Evolutionary conservation across 2,797 vertebrate genomes (phyloP), one percentile per base, ranked within the genome.

Genomic region (Tangara arthus): DNA sequence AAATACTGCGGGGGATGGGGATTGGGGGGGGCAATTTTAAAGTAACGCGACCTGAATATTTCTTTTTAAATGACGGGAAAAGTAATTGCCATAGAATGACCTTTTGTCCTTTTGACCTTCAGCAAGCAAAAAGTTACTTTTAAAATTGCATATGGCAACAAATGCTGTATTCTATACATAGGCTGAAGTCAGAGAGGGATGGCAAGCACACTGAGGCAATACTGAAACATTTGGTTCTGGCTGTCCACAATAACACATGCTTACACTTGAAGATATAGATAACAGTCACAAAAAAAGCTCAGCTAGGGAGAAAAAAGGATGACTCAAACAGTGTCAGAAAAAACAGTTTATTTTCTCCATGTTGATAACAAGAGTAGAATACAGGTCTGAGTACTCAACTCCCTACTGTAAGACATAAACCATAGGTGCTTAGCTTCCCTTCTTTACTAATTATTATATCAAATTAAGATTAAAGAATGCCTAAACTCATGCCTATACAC

Each of bases 61-160:
- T 64, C 20, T 83, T 84, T 87, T 72, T 42, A 87, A 95, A 76
- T 42, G 26, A 82, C 2, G 5, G 47, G 23, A 79, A 85, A 79
- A 96, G 35, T 94, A 90, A 94, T 85, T 94, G 71, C 46, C 12
- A 13, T 49, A 73, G 82, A 96, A 93, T 26, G 27, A 49, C 44
- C 80, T 87, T 79, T 59, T 81, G 64, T 90, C 81, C 66, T 78
- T 92, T 90, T 91, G 91, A 93, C 80, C 84, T 94, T 91, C 37
- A 72, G 88, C 55, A 72, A 93, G 56, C 5, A 89, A 82, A 87
- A 93, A 69, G 18, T 73, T 91, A 64, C 89, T 82, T 87, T 90
- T 19, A 72, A 91, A 93, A 85, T 32, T 72, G 15, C 8, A 18
- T 87, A 55, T 81, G 55, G 59, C 47, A 72, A 42, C 28, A 91